phyloP scores from a whole-genome alignment of 2,797 vertebrate genomes.

The Nannoperca australis region DNA sequence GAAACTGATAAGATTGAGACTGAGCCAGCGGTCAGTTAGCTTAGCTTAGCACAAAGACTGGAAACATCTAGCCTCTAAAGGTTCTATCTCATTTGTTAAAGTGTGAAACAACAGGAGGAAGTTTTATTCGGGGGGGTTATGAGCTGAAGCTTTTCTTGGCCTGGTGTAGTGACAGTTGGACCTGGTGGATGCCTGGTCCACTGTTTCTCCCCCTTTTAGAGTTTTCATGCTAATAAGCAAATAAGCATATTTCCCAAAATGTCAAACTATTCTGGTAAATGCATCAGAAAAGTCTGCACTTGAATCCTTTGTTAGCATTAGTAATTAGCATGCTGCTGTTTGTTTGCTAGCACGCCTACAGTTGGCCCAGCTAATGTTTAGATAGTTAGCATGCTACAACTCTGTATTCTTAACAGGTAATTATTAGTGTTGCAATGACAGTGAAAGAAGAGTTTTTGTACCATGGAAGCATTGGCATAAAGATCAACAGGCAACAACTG shows the following conservation, averaged over 20 bases:
- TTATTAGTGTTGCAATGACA: not conserved
- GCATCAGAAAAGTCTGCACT: conserved; percentile 2
- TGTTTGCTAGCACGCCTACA: too few species aligned
- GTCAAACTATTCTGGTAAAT: too few species aligned
- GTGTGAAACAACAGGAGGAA: too few species aligned
- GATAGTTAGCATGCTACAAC: too few species aligned
- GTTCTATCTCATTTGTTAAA: not conserved
- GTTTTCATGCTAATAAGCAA: not conserved
- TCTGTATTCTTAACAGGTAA: too few species aligned
- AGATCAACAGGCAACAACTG: not conserved
- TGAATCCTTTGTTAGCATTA: too few species aligned
- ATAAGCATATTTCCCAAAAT: too few species aligned
- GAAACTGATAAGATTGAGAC: too few species aligned
- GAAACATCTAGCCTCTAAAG: not conserved
- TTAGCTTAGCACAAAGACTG: not conserved
- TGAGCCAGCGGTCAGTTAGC: not conserved
- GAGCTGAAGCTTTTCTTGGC: not conserved
- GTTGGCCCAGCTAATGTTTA: too few species aligned
- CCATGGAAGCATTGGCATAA: not conserved
- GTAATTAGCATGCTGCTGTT: not conserved
- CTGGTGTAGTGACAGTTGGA: not conserved
- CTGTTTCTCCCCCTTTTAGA: not conserved
- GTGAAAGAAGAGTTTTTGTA: too few species aligned
- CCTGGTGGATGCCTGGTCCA: too few species aligned
- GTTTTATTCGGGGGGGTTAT: too few species aligned